phyloP scores from a whole-genome alignment of 2,113 vertebrate species.

The Salvelinus alpinus region DNA sequence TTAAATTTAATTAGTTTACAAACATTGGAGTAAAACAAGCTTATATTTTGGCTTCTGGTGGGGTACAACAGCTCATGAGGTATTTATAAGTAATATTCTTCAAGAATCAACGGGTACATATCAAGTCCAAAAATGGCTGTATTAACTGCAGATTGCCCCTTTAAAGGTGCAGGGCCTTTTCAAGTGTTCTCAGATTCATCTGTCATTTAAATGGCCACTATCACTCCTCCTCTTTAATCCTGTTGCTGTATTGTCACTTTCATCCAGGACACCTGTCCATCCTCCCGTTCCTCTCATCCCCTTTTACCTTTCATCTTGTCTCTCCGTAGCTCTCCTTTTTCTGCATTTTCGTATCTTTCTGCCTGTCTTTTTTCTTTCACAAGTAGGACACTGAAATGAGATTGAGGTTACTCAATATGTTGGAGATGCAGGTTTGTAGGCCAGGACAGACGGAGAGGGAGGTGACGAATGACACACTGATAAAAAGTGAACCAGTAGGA shows the following conservation, averaged over 20 bases:
- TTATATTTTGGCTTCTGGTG: no score
- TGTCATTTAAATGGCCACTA: not conserved
- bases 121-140: no score
- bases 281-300: not conserved
- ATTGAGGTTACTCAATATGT: conserved; percentile 11
- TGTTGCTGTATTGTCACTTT: not conserved
- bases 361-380: not conserved
- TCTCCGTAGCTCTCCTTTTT: conserved; percentile 6
- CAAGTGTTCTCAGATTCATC: not conserved
- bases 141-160: no score
- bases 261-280: not conserved
- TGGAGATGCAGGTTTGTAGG: conserved; percentile 6
- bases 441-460: not conserved
- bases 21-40: no score
- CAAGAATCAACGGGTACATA: no score
- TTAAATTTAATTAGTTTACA: no score
- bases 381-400: not conserved
- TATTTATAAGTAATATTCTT: no score
- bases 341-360: conserved; percentile 8
- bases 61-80: no score
- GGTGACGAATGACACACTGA: not conserved
- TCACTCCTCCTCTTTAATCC: not conserved
- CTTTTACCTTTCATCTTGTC: conserved; percentile 11
- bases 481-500: conserved; percentile 13
- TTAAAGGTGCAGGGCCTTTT: not conserved